A percentile compares a stretch with the other conserved stretches of the same genome.
phyloP scores from a whole-genome alignment of 2,888 invertebrate genomes.

The Drosophila aldrichi region DNA sequence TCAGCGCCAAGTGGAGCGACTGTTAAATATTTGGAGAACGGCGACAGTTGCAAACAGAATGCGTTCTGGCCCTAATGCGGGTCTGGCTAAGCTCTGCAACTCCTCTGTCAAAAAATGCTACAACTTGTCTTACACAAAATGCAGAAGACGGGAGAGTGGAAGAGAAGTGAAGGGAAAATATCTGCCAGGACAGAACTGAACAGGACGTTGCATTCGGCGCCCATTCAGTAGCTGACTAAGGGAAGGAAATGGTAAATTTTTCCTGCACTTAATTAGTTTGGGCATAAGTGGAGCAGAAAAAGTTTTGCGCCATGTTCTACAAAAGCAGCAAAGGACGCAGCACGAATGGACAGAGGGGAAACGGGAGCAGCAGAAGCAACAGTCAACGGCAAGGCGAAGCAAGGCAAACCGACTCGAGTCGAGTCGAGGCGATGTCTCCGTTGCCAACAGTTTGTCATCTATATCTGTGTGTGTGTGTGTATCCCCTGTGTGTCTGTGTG shows the following conservation, averaged over 20 bases:
- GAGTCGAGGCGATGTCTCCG: constrained; percentile 41
- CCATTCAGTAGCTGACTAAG: constrained; percentile 47
- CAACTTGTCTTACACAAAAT: constrained; percentile 67
- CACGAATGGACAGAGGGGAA: constrained; percentile 12
- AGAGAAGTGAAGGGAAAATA: neutral
- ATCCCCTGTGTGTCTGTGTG: constrained; percentile 22
- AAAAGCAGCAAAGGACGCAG: constrained; percentile 41
- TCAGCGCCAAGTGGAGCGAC: constrained; percentile 73
- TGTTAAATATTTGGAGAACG: constrained; percentile 73
- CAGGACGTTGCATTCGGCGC: constrained; percentile 36
- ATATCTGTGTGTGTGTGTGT: constrained; percentile 45
- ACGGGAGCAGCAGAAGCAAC: constrained; percentile 1
- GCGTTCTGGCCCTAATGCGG: constrained; percentile 53
- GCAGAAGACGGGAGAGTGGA: neutral
- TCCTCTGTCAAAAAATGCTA: constrained; percentile 61
- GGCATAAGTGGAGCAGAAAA: constrained; percentile 82
- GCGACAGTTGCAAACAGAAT: constrained; percentile 55
- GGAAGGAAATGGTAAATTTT: constrained; percentile 79
- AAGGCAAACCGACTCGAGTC: neutral
- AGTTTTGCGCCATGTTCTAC: constrained; percentile 64
- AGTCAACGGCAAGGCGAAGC: neutral
- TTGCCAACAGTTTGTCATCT: constrained; percentile 63
- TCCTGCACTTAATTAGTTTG: constrained; percentile 82
- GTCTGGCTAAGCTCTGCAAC: constrained; percentile 43
- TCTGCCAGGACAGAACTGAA: constrained; percentile 2